A percentile compares a stretch with the other conserved stretches of the same genome.
phyloP scores from a whole-genome alignment of 2,888 invertebrate genomes.

The Furcula furcula region DNA sequence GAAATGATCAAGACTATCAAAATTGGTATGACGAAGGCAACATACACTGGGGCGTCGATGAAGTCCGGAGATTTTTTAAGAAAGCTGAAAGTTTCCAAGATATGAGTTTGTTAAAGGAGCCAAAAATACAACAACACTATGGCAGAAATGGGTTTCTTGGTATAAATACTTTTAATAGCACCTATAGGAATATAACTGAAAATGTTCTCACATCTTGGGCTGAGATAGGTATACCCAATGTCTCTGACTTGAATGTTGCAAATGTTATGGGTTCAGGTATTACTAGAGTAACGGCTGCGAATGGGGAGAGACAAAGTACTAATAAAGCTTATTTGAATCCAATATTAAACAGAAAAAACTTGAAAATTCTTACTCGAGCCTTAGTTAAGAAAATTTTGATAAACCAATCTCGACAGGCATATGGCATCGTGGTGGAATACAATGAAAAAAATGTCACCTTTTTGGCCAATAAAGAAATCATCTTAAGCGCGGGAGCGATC shows the following conservation, averaged over 20 bases:
- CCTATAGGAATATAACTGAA: conserved; percentile 46
- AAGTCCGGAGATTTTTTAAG: conserved; percentile 69
- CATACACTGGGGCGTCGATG: conserved; percentile 75
- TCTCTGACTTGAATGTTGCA: conserved; percentile 62
- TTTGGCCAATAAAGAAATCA: conserved; percentile 61
- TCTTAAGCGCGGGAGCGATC: conserved; percentile 69
- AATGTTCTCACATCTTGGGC: conserved; percentile 56
- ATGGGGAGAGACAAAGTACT: conserved; percentile 77
- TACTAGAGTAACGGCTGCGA: conserved; percentile 63
- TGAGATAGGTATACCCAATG: conserved; percentile 61
- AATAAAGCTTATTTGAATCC: conserved; percentile 77
- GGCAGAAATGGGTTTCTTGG: conserved; percentile 67
- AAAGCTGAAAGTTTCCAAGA: conserved; percentile 73
- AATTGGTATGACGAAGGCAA: conserved; percentile 79
- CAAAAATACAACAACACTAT: conserved; percentile 40
- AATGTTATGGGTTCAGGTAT: conserved; percentile 72
- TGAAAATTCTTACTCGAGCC: conserved; percentile 39
- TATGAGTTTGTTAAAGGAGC: conserved; percentile 28
- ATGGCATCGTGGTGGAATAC: conserved; percentile 11
- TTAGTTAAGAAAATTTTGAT: conserved; percentile 19
- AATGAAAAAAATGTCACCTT: conserved; percentile 1
- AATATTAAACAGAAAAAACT: conserved; percentile 42
- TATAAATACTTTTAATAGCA: conserved; percentile 66
- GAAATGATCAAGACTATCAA: conserved; percentile 71
- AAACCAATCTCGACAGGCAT: conserved; percentile 3